Conservation (phyloP, 2,797 vertebrate genomes). For the Channallabes apus region DNA sequence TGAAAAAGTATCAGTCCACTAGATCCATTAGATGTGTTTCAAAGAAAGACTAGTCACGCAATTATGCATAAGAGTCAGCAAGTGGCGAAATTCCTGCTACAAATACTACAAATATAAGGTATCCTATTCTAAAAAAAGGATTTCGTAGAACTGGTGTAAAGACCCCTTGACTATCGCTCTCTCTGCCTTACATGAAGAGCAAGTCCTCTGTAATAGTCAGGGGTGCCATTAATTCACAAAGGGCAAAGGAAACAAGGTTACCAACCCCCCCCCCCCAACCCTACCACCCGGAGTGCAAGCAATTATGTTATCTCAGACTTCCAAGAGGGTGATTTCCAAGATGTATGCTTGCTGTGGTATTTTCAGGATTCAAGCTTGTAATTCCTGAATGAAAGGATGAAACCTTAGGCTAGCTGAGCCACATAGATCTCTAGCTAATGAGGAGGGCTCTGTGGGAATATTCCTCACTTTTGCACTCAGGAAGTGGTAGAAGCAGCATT, state of each 20-base stretch:
- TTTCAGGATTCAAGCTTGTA: not conserved
- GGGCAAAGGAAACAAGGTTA: constrained; percentile 2
- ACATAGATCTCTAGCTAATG: not conserved
- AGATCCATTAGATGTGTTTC: no score
- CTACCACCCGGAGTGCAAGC: not conserved
- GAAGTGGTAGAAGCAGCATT: constrained; percentile 15
- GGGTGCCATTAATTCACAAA: constrained; percentile 4
- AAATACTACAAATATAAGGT: no score
- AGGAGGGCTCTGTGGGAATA: constrained; percentile 18
- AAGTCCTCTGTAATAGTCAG: not conserved
- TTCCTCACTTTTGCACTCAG: constrained; percentile 5
- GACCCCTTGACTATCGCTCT: not conserved
- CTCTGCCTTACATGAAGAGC: constrained; percentile 1
- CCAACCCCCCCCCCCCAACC: not conserved
- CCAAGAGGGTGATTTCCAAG: not conserved
- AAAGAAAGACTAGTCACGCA: no score
- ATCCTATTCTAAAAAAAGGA: not conserved
- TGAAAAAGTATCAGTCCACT: no score
- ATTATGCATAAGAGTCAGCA: no score
- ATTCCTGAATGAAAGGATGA: not conserved
- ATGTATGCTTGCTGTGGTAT: not conserved
- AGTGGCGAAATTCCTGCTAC: no score
- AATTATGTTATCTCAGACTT: constrained; percentile 1
- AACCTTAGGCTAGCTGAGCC: not conserved
- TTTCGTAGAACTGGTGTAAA: not conserved